Evolutionary conservation across 2,113 vertebrate species (phyloP), one percentile per base, ranked within the genome.

Genomic region (Machaerirhynchus nigripectus): DNA sequence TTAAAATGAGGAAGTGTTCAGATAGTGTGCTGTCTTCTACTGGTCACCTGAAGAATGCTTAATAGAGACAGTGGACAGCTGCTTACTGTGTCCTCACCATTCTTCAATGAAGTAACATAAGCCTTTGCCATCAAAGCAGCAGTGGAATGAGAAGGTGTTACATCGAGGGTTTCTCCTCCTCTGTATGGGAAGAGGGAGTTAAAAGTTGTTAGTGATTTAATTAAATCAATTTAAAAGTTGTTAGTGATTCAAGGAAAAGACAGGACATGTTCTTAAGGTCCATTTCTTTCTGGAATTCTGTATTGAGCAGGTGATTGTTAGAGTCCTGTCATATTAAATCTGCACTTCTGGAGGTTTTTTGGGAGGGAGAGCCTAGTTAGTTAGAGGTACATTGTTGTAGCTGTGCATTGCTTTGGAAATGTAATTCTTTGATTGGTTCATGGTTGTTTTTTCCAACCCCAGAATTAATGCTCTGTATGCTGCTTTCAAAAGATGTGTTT

Each of bases 1-100:
- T 91, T 13, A 35, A 59, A 84, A 87, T 44, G 30, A 65, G 24
- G 30, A 77, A 61, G 10, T 2, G 4, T 73, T 69, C 53, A 39
- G 15, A 12, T 8, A 57, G 37, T 13, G 14, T 70, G 70, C 70
- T 63, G 26, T 44, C 6, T 55, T 49, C 21, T 60, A 2, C 65
- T 69, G 44, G 59, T 68, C 14, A 4, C 37, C 44, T 49, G 31
- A 64, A 56, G 23, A 77, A 46, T 53, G n/a, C 49, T 73, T 69
- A 53, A 26, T 7, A 63, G 65, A 20, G 6, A 28, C 53, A 83
- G 23, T 16, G 17, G 39, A 13, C n/a, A 59, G n/a, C 69, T 84
- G 31, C 35, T 53, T 70, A 18, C 7, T 1, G 0, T 61, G 24
- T 49, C 47, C 26, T 75, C 1, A 1, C 18, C 1, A 3, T 56